A percentile compares a stretch with the other conserved stretches of the same genome.
These are phyloP conservation scores for Axis porcinus DNA, from an alignment of 2,113 vertebrate species.

Conservation along the genomic window DNA sequence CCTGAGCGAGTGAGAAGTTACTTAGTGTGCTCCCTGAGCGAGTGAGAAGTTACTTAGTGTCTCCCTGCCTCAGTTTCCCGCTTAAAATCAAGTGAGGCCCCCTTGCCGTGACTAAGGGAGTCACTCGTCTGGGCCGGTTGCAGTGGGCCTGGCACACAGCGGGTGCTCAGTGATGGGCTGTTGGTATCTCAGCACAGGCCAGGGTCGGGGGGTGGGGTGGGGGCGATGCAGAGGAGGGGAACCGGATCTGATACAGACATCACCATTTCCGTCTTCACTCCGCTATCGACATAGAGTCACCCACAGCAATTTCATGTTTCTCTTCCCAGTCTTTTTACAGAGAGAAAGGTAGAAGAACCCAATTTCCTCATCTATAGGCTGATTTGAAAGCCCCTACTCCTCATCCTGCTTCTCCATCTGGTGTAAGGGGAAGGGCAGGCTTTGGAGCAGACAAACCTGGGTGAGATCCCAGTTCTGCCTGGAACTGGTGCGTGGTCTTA, in stretches of 20 bases:
- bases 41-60: fast-evolving
- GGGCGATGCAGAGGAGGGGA: fast-evolving
- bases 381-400: fast-evolving
- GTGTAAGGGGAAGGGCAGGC: fast-evolving
- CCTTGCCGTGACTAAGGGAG: neutral
- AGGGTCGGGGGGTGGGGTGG: fast-evolving
- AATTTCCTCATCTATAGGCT: neutral
- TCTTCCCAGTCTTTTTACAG: neutral
- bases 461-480: neutral
- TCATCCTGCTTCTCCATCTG: neutral
- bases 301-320: neutral
- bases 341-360: neutral
- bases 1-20: too few species aligned
- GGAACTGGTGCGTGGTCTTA: neutral
- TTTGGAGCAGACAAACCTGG: neutral
- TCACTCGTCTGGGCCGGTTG: neutral
- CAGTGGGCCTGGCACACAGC: neutral
- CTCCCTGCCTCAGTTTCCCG: neutral
- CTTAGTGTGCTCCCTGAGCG: fast-evolving
- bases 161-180: neutral
- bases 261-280: fast-evolving
- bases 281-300: neutral
- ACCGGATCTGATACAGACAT: fast-evolving
- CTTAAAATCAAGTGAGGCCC: neutral
- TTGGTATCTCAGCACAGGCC: neutral